A percentile compares a stretch with the other conserved stretches of the same genome.
phyloP scores from a whole-genome alignment of 2,797 vertebrate genomes.

The Danio choprae region DNA sequence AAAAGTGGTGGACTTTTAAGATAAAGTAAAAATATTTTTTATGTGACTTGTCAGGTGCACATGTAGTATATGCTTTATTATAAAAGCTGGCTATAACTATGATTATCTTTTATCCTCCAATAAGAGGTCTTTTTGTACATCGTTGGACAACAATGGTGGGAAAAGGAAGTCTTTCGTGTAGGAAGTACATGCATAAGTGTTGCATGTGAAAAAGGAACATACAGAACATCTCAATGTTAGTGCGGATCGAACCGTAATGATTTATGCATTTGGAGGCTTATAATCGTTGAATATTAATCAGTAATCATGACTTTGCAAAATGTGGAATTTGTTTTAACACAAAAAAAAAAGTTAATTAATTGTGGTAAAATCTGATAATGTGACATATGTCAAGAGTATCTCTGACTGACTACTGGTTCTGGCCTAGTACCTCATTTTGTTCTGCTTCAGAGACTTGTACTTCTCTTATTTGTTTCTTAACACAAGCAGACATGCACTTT shows the following conservation, averaged over 20 bases:
- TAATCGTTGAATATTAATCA: neutral
- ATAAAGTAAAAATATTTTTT: neutral
- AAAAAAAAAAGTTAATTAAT: too few species aligned
- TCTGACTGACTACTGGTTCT: neutral
- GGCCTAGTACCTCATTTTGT: constrained; percentile 6
- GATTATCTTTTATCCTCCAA: neutral
- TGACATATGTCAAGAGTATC: neutral
- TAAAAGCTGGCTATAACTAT: neutral
- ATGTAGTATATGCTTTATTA: neutral
- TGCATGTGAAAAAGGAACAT: neutral
- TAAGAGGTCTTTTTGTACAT: neutral
- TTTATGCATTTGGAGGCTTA: neutral
- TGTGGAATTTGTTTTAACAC: neutral
- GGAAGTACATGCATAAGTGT: neutral
- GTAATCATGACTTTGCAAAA: neutral
- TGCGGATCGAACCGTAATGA: neutral
- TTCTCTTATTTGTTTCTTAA: constrained; percentile 1
- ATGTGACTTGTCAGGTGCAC: neutral
- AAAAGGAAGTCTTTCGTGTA: constrained; percentile 1
- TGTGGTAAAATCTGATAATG: neutral
- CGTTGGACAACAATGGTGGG: neutral
- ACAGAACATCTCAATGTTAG: neutral
- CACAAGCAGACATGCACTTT: neutral
- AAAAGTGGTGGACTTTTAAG: too few species aligned
- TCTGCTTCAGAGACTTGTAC: neutral